Evolutionary conservation across 2,113 vertebrate species (phyloP).

Genomic region (Mormyrus lacerda): DNA sequence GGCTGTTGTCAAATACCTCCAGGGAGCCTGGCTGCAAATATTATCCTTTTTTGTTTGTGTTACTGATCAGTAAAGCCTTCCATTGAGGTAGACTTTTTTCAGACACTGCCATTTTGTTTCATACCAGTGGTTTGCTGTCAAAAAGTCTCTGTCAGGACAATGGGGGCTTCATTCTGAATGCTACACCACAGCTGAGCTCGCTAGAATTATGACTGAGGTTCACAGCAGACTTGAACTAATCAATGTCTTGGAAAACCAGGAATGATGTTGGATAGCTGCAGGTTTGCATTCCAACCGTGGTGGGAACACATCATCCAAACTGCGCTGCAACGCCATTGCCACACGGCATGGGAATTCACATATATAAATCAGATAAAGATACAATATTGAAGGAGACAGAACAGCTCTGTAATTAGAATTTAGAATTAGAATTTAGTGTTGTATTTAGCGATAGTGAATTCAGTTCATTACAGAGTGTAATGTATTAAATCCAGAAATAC

Average conservation of each 20-base stretch:
- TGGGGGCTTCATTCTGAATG: background rate
- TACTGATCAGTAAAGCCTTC: background rate
- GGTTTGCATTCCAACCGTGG: background rate
- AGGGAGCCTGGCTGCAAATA: conserved; percentile 35
- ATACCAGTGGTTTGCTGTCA: background rate
- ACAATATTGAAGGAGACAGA: too few species aligned
- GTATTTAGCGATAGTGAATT: background rate
- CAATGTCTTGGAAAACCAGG: background rate
- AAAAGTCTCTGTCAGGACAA: background rate
- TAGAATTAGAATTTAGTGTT: background rate
- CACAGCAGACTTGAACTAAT: background rate
- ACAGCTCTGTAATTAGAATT: too few species aligned
- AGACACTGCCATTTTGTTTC: background rate
- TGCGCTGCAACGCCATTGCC: background rate
- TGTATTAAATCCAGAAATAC: background rate
- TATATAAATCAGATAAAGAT: too few species aligned
- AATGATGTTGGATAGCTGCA: background rate
- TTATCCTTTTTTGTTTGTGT: background rate
- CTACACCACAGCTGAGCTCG: background rate
- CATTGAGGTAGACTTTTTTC: background rate
- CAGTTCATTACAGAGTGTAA: background rate
- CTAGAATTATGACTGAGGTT: background rate
- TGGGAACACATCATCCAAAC: background rate
- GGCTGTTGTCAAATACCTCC: conserved; percentile 41
- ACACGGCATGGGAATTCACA: background rate